Evolutionary conservation across 2,797 vertebrate genomes (phyloP).

Genomic region (Mycteria americana): DNA sequence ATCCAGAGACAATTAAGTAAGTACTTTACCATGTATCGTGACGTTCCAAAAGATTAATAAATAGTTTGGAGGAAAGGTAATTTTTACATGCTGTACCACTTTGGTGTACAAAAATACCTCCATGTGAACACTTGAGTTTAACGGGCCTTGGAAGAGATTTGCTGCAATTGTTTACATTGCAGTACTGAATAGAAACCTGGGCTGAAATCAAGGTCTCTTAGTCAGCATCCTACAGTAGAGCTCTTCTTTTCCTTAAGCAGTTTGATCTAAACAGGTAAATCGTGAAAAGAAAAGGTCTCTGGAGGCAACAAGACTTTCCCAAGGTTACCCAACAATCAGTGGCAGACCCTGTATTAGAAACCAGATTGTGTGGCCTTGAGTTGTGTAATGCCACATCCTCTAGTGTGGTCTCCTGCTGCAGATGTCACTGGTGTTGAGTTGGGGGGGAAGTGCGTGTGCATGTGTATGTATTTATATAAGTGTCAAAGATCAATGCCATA

Average conservation of each 20-base stretch:
- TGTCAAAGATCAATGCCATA: not conserved
- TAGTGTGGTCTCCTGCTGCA: not conserved
- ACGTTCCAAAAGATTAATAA: conserved; percentile 70
- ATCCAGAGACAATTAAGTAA: conserved; percentile 79
- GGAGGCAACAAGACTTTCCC: not conserved
- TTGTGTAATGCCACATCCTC: not conserved
- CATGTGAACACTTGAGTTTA: not conserved
- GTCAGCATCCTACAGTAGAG: not conserved
- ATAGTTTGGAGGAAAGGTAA: conserved; percentile 34
- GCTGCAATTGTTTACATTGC: not conserved
- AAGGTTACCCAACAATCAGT: not conserved
- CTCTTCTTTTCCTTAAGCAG: not conserved
- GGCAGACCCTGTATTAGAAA: not conserved
- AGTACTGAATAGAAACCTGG: not conserved
- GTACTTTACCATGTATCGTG: conserved; percentile 65
- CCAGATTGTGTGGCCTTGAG: not conserved
- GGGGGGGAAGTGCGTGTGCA: rapidly evolving
- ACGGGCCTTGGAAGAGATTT: not conserved
- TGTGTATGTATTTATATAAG: not conserved
- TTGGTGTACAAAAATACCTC: not conserved
- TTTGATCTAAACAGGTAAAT: not conserved
- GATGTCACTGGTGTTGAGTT: not conserved
- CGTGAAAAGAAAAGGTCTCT: not conserved
- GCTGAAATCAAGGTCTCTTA: not conserved
- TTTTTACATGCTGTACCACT: not conserved